phyloP scores from a whole-genome alignment of 2,113 vertebrate genomes.

The Lota lota region DNA sequence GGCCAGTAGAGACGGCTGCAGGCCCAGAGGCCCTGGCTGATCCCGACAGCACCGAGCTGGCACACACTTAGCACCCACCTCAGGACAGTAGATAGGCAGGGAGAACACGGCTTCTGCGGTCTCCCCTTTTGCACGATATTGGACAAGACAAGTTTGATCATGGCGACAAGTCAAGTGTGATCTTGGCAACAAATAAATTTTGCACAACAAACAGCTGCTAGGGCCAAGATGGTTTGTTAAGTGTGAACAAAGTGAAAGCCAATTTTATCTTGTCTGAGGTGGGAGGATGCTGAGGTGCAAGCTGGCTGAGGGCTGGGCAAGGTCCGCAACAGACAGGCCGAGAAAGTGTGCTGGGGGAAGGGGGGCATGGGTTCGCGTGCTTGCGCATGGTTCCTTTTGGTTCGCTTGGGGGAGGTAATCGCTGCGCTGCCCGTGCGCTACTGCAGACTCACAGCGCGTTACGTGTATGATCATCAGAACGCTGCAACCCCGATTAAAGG shows the following conservation, averaged over 20 bases:
- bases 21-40: constrained; percentile 61
- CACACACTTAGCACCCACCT: constrained; percentile 58
- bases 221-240: no score
- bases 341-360: constrained; percentile 34
- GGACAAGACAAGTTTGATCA: not conserved
- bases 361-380: constrained; percentile 54
- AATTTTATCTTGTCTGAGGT: constrained; percentile 38
- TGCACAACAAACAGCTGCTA: not conserved
- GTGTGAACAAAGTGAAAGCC: constrained; percentile 10
- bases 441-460: constrained; percentile 99
- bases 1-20: constrained; percentile 58
- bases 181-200: not conserved
- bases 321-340: constrained; percentile 64
- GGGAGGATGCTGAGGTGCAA: constrained; percentile 56
- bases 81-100: constrained; percentile 17
- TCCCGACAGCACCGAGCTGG: constrained; percentile 64
- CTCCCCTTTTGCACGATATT: constrained; percentile 2
- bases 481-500: constrained; percentile 98
- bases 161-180: not conserved
- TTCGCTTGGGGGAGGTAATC: constrained; percentile 67
- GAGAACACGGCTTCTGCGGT: not conserved
- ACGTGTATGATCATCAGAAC: constrained; percentile 95
- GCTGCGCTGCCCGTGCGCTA: constrained; percentile 99
- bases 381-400: constrained; percentile 61
- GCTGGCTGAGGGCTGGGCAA: constrained; percentile 61